Conservation (phyloP, 1,140 invertebrate genomes). For the Dinoponera quadriceps region DNA sequence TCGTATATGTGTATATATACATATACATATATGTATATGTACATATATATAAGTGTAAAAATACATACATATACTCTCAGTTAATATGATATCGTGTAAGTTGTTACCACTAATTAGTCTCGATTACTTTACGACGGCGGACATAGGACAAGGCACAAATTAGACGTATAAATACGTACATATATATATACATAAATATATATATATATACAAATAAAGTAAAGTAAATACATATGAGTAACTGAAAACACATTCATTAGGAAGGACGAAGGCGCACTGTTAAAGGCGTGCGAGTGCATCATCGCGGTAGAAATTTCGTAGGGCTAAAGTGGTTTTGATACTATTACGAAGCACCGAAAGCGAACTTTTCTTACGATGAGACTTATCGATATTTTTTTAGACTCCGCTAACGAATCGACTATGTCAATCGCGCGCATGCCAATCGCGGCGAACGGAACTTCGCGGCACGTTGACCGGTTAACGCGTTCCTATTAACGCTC, state of each 20-base stretch:
- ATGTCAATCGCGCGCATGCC: slow-evolving; percentile 32
- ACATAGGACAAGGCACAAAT: slow-evolving; percentile 61
- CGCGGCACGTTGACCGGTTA: slow-evolving; percentile 41
- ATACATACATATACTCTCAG: slow-evolving; percentile 24
- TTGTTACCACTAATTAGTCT: slow-evolving; percentile 57
- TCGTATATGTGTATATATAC: slow-evolving; percentile 48
- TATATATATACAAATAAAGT: slow-evolving; percentile 35
- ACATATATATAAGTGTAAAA: neutral
- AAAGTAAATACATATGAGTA: slow-evolving; percentile 29
- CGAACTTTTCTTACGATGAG: slow-evolving; percentile 59
- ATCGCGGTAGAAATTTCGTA: slow-evolving; percentile 49
- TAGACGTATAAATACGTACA: slow-evolving; percentile 52
- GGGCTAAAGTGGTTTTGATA: slow-evolving; percentile 64
- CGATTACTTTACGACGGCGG: slow-evolving; percentile 59
- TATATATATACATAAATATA: slow-evolving; percentile 25
- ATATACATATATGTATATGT: slow-evolving; percentile 10
- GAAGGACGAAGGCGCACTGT: slow-evolving; percentile 26
- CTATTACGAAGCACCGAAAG: slow-evolving; percentile 61
- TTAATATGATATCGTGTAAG: slow-evolving; percentile 60
- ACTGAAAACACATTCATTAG: slow-evolving; percentile 34
- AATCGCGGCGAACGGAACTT: slow-evolving; percentile 46
- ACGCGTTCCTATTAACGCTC: slow-evolving; percentile 51
- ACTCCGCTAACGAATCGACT: slow-evolving; percentile 52
- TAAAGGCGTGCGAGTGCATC: slow-evolving; percentile 43
- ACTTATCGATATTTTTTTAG: slow-evolving; percentile 64